A percentile compares a stretch with the other conserved stretches of the same genome.
phyloP scores from a whole-genome alignment of 1,140 invertebrate genomes.

The Pseudomyrmex sp. region DNA sequence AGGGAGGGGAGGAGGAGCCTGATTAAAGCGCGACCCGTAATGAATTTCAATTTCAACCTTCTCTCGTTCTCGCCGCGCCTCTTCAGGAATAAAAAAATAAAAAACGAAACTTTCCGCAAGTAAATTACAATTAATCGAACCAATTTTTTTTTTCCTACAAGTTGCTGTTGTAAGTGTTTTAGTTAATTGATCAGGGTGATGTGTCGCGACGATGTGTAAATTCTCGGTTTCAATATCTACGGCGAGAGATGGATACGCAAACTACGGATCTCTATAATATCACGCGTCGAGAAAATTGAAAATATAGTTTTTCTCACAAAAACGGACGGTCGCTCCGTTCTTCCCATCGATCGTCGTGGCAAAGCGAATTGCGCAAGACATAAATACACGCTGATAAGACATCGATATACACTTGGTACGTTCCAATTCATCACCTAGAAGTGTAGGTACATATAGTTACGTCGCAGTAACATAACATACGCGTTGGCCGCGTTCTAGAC shows the following conservation, averaged over 20 bases:
- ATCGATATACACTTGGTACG: neutral
- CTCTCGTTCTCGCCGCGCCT: neutral
- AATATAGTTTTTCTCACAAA: neutral
- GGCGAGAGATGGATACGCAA: too few species aligned
- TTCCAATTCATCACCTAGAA: conserved; percentile 30
- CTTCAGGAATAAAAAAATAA: too few species aligned
- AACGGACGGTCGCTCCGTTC: too few species aligned
- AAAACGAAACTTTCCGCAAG: neutral
- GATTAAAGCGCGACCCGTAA: conserved; percentile 4
- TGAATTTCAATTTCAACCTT: neutral
- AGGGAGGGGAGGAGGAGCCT: neutral
- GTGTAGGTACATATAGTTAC: conserved; percentile 2
- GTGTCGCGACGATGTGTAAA: too few species aligned
- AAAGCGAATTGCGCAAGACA: neutral
- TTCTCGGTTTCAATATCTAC: too few species aligned
- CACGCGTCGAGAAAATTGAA: neutral
- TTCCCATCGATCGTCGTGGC: neutral
- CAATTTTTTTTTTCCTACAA: neutral
- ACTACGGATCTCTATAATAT: too few species aligned
- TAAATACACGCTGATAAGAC: neutral
- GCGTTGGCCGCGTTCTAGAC: conserved; percentile 30
- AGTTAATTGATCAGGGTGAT: too few species aligned
- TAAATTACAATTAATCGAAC: neutral
- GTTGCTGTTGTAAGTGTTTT: too few species aligned
- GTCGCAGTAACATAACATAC: neutral